A percentile compares a stretch with the other conserved stretches of the same genome.
phyloP scores from a whole-genome alignment of 2,113 vertebrate species.

The Dinomys branickii region DNA sequence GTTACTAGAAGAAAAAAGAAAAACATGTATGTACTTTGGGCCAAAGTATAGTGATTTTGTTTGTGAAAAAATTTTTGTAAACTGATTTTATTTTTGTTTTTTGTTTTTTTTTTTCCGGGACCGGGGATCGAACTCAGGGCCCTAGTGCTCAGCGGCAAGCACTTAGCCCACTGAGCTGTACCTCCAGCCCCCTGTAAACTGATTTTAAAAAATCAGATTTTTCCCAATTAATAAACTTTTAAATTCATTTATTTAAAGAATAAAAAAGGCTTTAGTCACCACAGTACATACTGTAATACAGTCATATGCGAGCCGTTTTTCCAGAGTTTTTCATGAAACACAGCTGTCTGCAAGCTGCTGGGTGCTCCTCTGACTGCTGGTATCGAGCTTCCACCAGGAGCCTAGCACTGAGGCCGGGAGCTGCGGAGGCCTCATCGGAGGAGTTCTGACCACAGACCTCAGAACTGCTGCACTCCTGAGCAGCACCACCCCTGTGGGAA shows the following conservation, averaged over 20 bases:
- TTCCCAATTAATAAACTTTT: background rate
- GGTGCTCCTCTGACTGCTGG: background rate
- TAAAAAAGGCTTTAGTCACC: background rate
- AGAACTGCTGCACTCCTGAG: background rate
- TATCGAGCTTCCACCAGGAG: background rate
- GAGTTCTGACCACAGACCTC: background rate
- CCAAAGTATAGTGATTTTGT: background rate
- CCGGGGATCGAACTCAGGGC: too few species aligned
- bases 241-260: background rate
- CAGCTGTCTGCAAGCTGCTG: background rate
- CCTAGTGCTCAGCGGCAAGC: too few species aligned
- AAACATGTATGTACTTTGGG: background rate
- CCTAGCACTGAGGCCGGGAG: too few species aligned
- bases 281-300: background rate
- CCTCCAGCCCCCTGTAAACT: too few species aligned
- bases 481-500: background rate
- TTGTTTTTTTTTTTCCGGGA: too few species aligned
- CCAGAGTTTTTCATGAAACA: background rate
- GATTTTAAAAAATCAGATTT: background rate
- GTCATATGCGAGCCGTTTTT: background rate
- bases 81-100: background rate
- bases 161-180: too few species aligned
- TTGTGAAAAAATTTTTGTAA: background rate
- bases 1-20: background rate
- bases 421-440: background rate